phyloP scores from a whole-genome alignment of 2,113 vertebrate genomes.

The Rallus limicola region DNA sequence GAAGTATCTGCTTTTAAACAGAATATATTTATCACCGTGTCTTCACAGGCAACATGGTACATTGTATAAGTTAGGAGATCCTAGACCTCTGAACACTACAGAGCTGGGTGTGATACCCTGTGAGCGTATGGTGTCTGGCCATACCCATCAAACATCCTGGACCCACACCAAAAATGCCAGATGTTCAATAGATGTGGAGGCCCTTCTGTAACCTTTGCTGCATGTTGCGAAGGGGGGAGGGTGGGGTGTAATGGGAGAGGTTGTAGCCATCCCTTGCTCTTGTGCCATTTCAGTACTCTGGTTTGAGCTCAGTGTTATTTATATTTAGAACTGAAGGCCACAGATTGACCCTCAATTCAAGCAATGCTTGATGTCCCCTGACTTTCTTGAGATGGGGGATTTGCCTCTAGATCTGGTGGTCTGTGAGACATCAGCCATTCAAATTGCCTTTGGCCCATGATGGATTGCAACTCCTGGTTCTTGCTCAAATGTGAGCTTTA shows the following conservation, averaged over 20 bases:
- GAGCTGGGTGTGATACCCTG: constrained; percentile 58
- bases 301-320: background rate
- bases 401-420: background rate
- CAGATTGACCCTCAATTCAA: background rate
- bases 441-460: background rate
- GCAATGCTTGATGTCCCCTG: background rate
- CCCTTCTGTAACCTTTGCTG: constrained; percentile 49
- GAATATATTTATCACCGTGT: constrained; percentile 72
- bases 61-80: constrained; percentile 67
- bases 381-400: background rate
- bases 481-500: background rate
- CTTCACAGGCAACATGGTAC: constrained; percentile 58
- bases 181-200: constrained; percentile 65
- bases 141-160: constrained; percentile 75
- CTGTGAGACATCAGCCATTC: background rate
- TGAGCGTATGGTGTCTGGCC: constrained; percentile 55
- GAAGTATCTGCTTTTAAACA: constrained; percentile 77
- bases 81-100: constrained; percentile 61
- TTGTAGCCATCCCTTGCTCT: background rate
- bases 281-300: background rate
- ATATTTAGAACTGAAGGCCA: background rate
- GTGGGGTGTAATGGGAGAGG: background rate
- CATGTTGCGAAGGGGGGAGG: background rate
- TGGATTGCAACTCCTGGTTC: background rate
- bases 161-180: constrained; percentile 74